These are phyloP conservation scores for Masticophis lateralis DNA, from an alignment of 2,797 vertebrate species.

Conservation along the genomic window DNA sequence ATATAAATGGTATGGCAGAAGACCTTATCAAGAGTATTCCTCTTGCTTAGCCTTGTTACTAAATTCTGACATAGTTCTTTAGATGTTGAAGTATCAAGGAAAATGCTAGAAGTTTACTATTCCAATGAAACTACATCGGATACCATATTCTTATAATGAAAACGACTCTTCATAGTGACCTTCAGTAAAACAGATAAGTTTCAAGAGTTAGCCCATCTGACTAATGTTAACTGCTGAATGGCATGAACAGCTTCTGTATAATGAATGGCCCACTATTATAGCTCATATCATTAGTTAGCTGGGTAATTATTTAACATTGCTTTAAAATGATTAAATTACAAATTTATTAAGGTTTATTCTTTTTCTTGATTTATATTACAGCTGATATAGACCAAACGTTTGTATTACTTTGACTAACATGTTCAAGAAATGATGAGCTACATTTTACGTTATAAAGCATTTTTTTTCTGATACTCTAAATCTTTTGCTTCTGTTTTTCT, in stretches of 20 bases:
- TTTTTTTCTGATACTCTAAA: not conserved
- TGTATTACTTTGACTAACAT: not conserved
- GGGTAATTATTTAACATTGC: conserved; percentile 26
- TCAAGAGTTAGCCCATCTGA: not conserved
- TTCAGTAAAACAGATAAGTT: conserved; percentile 1
- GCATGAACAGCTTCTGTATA: not conserved
- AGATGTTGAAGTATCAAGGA: not conserved
- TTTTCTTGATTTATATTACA: not conserved
- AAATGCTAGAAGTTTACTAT: not conserved
- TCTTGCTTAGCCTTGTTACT: not conserved
- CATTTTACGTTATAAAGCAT: not conserved
- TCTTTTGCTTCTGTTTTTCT: not conserved
- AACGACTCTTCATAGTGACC: not conserved
- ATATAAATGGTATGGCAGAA: not conserved
- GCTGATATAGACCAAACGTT: not conserved
- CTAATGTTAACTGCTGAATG: conserved; percentile 1
- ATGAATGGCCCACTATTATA: not conserved
- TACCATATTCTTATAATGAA: not conserved
- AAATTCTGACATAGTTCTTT: not conserved
- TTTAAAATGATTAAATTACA: conserved; percentile 20
- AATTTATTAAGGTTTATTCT: not conserved
- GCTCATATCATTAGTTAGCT: conserved; percentile 17
- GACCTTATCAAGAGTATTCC: rapidly evolving
- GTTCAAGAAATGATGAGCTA: not conserved
- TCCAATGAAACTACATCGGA: not conserved